Evolutionary conservation across 1,140 invertebrate species (phyloP).

Genomic region (Argopecten irradians): DNA sequence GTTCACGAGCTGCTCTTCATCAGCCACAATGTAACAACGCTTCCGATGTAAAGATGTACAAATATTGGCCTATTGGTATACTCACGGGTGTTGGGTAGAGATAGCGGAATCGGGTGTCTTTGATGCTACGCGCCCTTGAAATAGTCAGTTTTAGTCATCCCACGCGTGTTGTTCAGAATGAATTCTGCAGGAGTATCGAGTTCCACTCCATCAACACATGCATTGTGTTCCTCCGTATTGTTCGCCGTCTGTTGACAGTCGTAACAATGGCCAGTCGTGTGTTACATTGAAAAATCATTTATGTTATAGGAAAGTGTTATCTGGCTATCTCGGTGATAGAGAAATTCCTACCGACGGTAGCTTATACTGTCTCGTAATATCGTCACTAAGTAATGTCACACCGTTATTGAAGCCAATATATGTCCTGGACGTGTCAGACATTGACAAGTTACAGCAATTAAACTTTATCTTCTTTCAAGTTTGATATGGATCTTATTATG

Average conservation of each 20-base stretch:
- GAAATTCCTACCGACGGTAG: not conserved
- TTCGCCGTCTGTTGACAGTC: not conserved
- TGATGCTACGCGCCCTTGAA: not conserved
- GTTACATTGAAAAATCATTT: not conserved
- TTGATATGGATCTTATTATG: not conserved
- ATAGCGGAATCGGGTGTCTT: not conserved
- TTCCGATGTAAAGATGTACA: not conserved
- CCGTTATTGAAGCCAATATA: not conserved
- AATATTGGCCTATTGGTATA: not conserved
- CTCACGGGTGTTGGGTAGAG: not conserved
- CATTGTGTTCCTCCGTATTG: not conserved
- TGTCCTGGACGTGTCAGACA: not conserved
- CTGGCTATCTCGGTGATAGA: not conserved
- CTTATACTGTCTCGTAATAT: not conserved
- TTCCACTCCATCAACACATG: not conserved
- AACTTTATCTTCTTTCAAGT: not conserved
- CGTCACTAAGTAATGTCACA: not conserved
- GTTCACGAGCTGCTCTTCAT: not conserved
- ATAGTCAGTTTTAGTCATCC: not conserved
- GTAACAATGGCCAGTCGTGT: not conserved
- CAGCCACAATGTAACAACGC: not conserved
- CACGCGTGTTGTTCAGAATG: not conserved
- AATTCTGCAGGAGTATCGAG: not conserved
- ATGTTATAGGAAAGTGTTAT: not conserved
- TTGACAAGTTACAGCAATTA: not conserved